Base-by-base conservation (phyloP, 2,113 vertebrate species). In the Gymnarchus niloticus region DNA sequence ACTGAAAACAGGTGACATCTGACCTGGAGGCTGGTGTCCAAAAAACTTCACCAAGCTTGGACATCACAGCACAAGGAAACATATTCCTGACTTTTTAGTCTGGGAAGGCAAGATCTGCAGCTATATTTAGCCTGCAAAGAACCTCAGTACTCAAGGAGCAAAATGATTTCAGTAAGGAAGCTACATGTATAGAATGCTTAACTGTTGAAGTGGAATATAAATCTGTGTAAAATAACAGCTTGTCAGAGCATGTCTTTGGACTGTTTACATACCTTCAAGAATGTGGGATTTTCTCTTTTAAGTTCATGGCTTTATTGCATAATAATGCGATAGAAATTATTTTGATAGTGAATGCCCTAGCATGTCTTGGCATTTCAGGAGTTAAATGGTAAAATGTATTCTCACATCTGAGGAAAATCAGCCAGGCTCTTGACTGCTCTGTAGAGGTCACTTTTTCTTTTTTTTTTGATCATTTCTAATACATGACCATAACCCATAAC, bases 1-100 rank as follows among this genome's bases (percentile, higher is more conserved):
- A 81, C 88, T 88, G 96, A 93, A 91, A 91, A 92, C 33, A 87
- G 83, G 44, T 93, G 89, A 91, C 48, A 21, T n/a, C 6, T 44
- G 51, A 10, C 6, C 46, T 2, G 10, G 48, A 12, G 59, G 25
- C 7, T 10, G 28, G 3, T 37, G 1, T 17, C 33, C 33, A 41
- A 73, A n/a, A 73, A 41, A 7, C 65, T 19, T 17, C 14, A 73
- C 28, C 19, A 14, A 41, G n/a, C n/a, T n/a, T n/a, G n/a, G n/a
- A n/a, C n/a, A n/a, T n/a, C n/a, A 41, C 65, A 17, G 65, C 17
- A 73, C 65, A 37, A 41, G 65, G 65, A 19, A 73, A 37, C 33
- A 6, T 6, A 28, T 3, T 0, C 10, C 3, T 41, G 65, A 73
- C 19, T 6, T 73, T 41, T 17, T 10, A 37, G 12, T 6, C n/a